Evolutionary conservation across 2,888 invertebrate genomes (phyloP).

Genomic region (Brassicogethes aeneus): DNA sequence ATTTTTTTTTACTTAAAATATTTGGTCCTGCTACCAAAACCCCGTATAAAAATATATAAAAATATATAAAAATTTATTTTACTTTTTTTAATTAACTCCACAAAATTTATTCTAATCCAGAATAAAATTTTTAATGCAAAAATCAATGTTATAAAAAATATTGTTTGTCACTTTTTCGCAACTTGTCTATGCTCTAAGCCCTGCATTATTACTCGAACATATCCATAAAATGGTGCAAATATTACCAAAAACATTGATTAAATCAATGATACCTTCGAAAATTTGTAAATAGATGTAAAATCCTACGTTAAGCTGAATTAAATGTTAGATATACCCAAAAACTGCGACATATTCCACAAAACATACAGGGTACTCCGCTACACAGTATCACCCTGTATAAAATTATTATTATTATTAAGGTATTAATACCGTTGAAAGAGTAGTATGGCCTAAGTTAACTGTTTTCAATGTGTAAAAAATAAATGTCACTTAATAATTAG

Average conservation of each 20-base stretch:
- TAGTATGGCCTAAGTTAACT: background rate
- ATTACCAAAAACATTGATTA: constrained; percentile 18
- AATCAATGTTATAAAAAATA: too few relatives aligned
- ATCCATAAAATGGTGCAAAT: constrained; percentile 40
- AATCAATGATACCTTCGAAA: constrained; percentile 11
- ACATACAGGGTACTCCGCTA: background rate
- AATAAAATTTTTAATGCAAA: too few relatives aligned
- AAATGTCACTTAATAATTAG: background rate
- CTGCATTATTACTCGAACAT: constrained; percentile 37
- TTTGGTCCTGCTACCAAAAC: too few relatives aligned
- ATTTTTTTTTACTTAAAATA: too few relatives aligned
- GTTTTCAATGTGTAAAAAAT: background rate
- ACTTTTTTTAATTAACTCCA: too few relatives aligned
- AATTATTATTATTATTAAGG: too few relatives aligned
- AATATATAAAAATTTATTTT: too few relatives aligned
- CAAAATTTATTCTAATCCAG: too few relatives aligned
- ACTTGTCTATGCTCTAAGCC: constrained; percentile 32
- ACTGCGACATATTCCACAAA: constrained; percentile 13
- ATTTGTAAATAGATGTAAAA: constrained; percentile 22
- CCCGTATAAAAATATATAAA: too few relatives aligned
- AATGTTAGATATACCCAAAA: constrained; percentile 18
- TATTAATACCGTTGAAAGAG: background rate
- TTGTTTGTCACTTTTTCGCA: constrained; percentile 21
- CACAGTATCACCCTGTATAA: too few relatives aligned
- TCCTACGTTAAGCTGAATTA: constrained; percentile 23